Conservation (phyloP, 1,140 invertebrate species). For the Drosophila mauritiana region DNA sequence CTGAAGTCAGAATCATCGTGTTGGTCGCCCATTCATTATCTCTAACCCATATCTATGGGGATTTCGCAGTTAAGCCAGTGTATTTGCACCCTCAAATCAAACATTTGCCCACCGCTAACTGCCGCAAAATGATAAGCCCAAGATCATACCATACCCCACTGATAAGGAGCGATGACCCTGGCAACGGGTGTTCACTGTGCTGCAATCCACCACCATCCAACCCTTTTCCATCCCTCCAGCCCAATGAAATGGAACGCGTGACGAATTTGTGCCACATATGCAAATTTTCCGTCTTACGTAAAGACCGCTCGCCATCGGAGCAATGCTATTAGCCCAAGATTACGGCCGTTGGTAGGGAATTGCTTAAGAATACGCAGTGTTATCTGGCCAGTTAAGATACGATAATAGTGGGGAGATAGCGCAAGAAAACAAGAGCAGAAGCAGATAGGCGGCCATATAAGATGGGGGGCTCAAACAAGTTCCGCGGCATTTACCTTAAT, state of each 20-base stretch:
- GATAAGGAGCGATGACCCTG: conserved; percentile 43
- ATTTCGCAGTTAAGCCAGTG: conserved; percentile 3
- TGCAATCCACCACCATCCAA: neutral
- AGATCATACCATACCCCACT: conserved; percentile 21
- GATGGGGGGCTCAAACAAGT: conserved; percentile 37
- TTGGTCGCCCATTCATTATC: conserved; percentile 19
- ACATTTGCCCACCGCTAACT: conserved; percentile 27
- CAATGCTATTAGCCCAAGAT: conserved; percentile 56
- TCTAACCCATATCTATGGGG: conserved; percentile 10
- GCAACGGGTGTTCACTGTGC: conserved; percentile 45
- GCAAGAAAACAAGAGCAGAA: conserved; percentile 16
- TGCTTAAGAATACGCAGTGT: conserved; percentile 53
- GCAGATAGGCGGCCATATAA: conserved; percentile 33
- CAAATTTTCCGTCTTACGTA: conserved; percentile 70
- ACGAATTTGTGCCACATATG: conserved; percentile 66
- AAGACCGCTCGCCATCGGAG: conserved; percentile 31
- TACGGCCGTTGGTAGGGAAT: conserved; percentile 8
- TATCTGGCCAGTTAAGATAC: conserved; percentile 56
- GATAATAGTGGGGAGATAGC: conserved; percentile 46
- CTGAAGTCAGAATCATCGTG: neutral
- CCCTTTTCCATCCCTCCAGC: neutral
- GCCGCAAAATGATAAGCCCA: conserved; percentile 21
- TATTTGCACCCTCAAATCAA: conserved; percentile 30
- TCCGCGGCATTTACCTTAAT: conserved; percentile 44
- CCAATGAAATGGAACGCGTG: conserved; percentile 11